Conservation (phyloP, 2,797 vertebrate species). For the Aulostomus chinensis region DNA sequence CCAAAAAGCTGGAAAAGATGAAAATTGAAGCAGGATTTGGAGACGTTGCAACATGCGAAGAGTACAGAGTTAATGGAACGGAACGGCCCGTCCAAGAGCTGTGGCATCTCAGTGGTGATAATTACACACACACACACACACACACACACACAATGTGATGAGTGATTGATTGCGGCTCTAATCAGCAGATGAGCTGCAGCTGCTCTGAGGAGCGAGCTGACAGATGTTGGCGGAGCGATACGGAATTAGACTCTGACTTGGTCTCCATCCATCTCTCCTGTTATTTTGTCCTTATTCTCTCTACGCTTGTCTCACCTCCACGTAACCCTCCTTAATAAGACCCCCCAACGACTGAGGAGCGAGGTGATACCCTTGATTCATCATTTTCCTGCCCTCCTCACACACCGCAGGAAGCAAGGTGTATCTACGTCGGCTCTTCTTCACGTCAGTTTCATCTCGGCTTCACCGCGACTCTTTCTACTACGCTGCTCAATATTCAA, state of each 20-base stretch:
- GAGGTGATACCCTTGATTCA: constrained; percentile 1
- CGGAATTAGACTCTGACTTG: constrained; percentile 21
- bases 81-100: too few relatives aligned
- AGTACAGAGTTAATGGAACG: too few relatives aligned
- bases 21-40: too few relatives aligned
- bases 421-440: too few relatives aligned
- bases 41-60: too few relatives aligned
- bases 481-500: constrained; percentile 1
- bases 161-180: constrained; percentile 65
- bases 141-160: constrained; percentile 29
- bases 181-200: constrained; percentile 68
- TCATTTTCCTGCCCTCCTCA: too few relatives aligned
- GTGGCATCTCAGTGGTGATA: too few relatives aligned
- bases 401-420: too few relatives aligned
- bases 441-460: too few relatives aligned
- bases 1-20: too few relatives aligned
- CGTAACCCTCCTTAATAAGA: constrained; percentile 39
- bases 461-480: too few relatives aligned
- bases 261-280: constrained; percentile 34
- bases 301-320: constrained; percentile 36
- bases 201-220: constrained; percentile 48
- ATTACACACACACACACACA: constrained; percentile 10
- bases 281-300: constrained; percentile 15
- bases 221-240: constrained; percentile 66
- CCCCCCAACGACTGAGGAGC: not conserved